Evolutionary conservation across 2,113 vertebrate genomes (phyloP), one percentile per base, ranked within the genome.

Genomic region (Gambusia affinis): DNA sequence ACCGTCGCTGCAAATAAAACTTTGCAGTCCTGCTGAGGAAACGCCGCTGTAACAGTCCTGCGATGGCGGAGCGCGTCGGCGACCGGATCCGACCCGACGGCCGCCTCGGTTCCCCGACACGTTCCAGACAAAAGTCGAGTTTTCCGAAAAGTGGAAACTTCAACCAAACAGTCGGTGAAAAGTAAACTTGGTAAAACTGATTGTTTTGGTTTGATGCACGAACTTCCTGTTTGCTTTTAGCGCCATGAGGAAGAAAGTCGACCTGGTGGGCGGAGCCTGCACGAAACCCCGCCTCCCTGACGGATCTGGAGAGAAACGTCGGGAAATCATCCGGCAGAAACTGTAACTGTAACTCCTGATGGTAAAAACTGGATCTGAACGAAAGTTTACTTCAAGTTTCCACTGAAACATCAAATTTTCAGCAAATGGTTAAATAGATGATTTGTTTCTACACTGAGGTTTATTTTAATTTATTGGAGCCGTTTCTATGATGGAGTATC

Each of bases 1-100:
- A 94, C 87, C 87, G 24, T 79, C 66, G 78, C 93, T 94, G 93
- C 94, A 95, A 94, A 94, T 95, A 94, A 89, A 95, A 95, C 94
- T 94, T 87, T 95, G 93, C 94, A 94, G 94, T 79, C 61, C 85
- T 89, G 90, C 90, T 89, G 71, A 15, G 81, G 75, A 83, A 47
- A 62, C 88, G 79, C 76, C 74, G 87, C 86, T 88, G 77, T 80
- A 93, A 94, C 92, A 94, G 93, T 92, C 91, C 79, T 85, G 81
- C 78, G 79, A 65, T 77, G 72, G 33, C 54, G 62, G 85, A 42
- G 73, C 83, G 79, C 75, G 78, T 79, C 68, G 60, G 72, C 54
- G 60, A 67, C 35, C 10, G 35, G 35, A 37, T 37, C 35, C 35
- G 35, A 37, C 35, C 35, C 35, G 0, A 11, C 10, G 35, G 35